Conservation (phyloP, 1,140 invertebrate genomes). For the Cecropterus lyciades region DNA sequence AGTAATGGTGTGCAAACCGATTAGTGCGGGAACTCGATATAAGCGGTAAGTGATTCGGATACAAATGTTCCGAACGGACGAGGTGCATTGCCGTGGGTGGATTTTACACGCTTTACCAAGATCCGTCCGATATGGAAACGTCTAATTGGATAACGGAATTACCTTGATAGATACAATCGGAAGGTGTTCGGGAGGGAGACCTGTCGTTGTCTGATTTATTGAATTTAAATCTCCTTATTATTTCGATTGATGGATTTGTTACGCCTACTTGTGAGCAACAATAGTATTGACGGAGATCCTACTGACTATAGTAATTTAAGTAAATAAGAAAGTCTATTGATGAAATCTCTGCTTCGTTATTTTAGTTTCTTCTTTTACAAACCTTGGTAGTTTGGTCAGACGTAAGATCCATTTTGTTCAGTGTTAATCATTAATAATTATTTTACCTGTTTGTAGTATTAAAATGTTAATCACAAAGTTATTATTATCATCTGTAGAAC, state of each 20-base stretch:
- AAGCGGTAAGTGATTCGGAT: slow-evolving; percentile 44
- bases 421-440: too few species aligned
- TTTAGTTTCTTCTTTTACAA: not conserved
- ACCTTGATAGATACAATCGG: slow-evolving; percentile 34
- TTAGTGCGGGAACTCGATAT: slow-evolving; percentile 24
- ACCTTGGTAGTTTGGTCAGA: not conserved
- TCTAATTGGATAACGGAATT: slow-evolving; percentile 49
- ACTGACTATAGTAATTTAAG: too few species aligned
- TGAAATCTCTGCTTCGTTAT: not conserved
- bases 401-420: too few species aligned
- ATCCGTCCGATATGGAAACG: slow-evolving; percentile 42
- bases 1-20: slow-evolving; percentile 23
- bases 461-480: too few species aligned
- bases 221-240: too few species aligned
- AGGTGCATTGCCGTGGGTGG: slow-evolving; percentile 31
- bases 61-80: slow-evolving; percentile 39
- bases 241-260: too few species aligned
- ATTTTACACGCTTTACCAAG: slow-evolving; percentile 48
- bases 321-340: too few species aligned
- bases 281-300: too few species aligned
- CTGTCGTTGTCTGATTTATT: too few species aligned
- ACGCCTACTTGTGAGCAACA: too few species aligned
- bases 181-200: not conserved
- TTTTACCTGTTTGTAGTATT: too few species aligned
- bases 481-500: too few species aligned